Evolutionary conservation across 2,797 vertebrate species (phyloP).

Genomic region (Ptychobarbus kaznakovi): DNA sequence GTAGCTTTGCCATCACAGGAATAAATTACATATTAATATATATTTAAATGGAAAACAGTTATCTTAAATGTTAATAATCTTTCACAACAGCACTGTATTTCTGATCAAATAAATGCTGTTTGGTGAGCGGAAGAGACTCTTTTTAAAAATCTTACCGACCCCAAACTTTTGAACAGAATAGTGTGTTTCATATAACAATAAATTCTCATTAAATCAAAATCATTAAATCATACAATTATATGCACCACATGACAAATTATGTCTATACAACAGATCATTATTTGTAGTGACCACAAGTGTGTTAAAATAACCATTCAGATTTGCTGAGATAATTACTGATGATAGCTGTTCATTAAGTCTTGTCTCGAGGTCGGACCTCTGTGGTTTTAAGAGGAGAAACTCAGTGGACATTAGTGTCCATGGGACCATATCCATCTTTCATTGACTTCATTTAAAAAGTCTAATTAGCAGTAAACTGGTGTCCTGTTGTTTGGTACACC

Average conservation of each 20-base stretch:
- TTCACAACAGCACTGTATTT: no score
- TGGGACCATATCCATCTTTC: constrained; percentile 6
- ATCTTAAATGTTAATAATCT: no score
- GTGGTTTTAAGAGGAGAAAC: neutral
- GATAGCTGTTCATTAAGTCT: neutral
- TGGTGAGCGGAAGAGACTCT: no score
- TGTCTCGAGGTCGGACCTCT: no score
- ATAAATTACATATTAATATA: neutral
- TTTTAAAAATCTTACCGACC: neutral
- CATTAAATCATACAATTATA: no score
- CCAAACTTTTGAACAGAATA: neutral
- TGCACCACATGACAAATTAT: no score
- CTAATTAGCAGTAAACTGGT: neutral
- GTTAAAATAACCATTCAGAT: neutral
- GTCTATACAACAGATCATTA: neutral
- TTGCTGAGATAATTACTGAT: neutral
- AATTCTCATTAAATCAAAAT: no score
- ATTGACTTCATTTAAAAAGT: neutral
- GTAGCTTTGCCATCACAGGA: neutral
- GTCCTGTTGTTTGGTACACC: neutral
- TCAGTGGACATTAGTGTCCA: neutral
- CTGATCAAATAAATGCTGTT: no score
- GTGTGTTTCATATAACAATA: no score
- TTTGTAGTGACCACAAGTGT: neutral
- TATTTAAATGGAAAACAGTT: neutral